These are phyloP conservation scores for Nomada goodeniana DNA, from an alignment of 2,888 invertebrate species.

Conservation along the genomic window DNA sequence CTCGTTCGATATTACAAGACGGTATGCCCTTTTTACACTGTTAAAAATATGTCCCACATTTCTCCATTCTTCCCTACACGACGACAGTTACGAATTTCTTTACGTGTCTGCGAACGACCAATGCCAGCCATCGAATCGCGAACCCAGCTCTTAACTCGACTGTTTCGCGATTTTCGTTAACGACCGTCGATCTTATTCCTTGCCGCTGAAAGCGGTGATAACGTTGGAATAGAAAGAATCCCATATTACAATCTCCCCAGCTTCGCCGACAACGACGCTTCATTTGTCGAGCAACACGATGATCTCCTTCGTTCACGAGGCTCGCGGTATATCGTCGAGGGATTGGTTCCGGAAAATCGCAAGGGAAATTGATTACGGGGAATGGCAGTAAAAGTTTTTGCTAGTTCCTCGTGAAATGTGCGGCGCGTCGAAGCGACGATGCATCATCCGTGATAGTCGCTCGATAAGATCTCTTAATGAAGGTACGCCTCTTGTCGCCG, in stretches of 20 bases:
- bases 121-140: conserved; percentile 25
- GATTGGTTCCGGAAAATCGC: not conserved
- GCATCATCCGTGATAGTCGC: conserved; percentile 16
- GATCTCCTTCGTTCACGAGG: not conserved
- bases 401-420: not conserved
- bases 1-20: conserved; percentile 15
- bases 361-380: conserved; percentile 24
- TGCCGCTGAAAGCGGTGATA: conserved; percentile 4
- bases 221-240: too few species aligned
- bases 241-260: too few species aligned
- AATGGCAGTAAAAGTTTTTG: conserved; percentile 24
- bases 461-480: conserved; percentile 11
- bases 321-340: not conserved
- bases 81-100: not conserved
- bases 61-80: conserved; percentile 12
- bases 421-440: conserved; percentile 3
- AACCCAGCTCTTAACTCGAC: conserved; percentile 41
- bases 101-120: not conserved
- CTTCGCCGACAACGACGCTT: not conserved
- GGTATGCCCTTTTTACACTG: not conserved
- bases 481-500: not conserved
- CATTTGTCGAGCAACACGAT: not conserved
- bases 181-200: not conserved
- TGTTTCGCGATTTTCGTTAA: too few species aligned
- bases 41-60: not conserved